Evolutionary conservation across 2,113 vertebrate genomes (phyloP), one percentile per base, ranked within the genome.

Genomic region (Anolis sagrei): DNA sequence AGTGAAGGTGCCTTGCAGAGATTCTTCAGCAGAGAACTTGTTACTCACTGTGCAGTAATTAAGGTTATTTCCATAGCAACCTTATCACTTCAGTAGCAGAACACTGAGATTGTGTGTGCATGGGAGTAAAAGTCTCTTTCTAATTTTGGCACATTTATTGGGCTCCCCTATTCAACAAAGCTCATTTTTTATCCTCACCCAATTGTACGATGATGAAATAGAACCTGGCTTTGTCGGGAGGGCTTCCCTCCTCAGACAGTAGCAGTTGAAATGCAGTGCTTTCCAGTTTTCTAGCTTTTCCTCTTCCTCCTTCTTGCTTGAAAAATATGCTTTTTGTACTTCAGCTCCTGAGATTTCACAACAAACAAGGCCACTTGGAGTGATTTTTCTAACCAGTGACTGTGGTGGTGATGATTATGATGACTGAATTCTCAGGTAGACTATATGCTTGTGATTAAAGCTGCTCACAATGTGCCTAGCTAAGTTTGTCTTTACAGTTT

Each of bases 61-160:
- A 77, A 84, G 79, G 88, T 92, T 89, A 86, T 93, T 94, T 90
- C 82, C 89, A 92, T 86, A 25, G 91, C 69, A 90, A 93, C 83
- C 19, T 89, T 93, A 90, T 92, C 91, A 85, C 80, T 84, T 89
- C 81, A 25, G 9, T 64, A 86, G 58, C 21, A 75, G 87, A 54
- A 78, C 80, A 34, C 86, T 19, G 70, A 89, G 79, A 78, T 80
- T 90, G 89, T 82, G 89, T 91, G 87, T 88, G 81, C 89, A 77
- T 2, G 29, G n/a, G 91, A 86, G 82, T 94, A 90, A 90, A 86
- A 91, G 83, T 87, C 88, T 84, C 87, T 93, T 85, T 77, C 92
- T 93, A 89, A 92, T 91, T 89, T 91, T 91, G 92, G 90, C 85
- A 83, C 81, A 89, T 58, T 88, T 90, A 86, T 25, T 85, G 70